These are phyloP conservation scores for Neomonachus schauinslandi DNA, from an alignment of 2,113 vertebrate species.

Conservation along the genomic window DNA sequence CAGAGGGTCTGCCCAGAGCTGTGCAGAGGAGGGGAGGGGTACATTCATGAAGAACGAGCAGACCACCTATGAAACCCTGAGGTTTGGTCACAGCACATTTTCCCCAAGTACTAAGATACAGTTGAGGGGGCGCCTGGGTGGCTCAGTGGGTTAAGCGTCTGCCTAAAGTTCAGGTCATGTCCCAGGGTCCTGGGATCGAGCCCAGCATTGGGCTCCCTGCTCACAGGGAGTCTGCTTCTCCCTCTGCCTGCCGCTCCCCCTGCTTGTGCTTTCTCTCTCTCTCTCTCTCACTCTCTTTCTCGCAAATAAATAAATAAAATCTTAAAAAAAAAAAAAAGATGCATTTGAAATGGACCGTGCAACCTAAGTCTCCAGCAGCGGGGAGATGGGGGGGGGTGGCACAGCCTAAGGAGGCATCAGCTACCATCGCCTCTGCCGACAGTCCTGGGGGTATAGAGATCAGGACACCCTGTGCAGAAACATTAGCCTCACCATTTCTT, in stretches of 20 bases:
- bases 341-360: background rate
- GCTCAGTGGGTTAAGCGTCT: background rate
- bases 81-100: background rate
- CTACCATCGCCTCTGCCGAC: background rate
- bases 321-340: background rate
- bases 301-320: background rate
- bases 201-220: background rate
- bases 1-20: background rate
- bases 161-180: background rate
- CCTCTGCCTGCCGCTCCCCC: background rate
- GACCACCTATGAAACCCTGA: background rate
- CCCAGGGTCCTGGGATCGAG: background rate
- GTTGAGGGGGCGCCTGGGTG: background rate
- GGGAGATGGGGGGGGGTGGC: background rate
- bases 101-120: background rate
- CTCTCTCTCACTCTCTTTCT: background rate
- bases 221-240: background rate
- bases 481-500: background rate
- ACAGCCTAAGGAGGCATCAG: background rate
- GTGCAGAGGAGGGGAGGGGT: rapidly evolving
- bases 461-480: background rate
- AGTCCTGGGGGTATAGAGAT: background rate
- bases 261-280: background rate
- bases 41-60: rapidly evolving
- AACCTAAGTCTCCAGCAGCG: background rate